Evolutionary conservation across 2,797 vertebrate species (phyloP), one percentile per base, ranked within the genome.

Genomic region (Botia kubotai): DNA sequence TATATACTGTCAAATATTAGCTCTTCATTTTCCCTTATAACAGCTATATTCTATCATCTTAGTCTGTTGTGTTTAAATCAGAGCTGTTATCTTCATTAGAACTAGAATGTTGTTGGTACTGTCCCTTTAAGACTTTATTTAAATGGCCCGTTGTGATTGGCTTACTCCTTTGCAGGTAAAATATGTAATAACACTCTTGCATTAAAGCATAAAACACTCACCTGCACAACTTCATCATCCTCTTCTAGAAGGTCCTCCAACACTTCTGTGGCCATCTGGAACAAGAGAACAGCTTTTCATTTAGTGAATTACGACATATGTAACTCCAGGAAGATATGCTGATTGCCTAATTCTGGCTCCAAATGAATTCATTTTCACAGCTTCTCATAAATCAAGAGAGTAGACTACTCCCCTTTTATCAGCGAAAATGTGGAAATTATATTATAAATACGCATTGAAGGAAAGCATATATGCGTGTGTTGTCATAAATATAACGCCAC

Each of bases 141-240:
- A 50, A 3, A 50, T 50, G 12, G 3, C 48, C 48, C 16, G 48
- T 57, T 12, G 6, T 2, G 19, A 57, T 10, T 57, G 19, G 19
- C 14, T 53, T 6, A 39, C 36, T 8, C 6, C 6, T 39, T 39
- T 8, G 36, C 36, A 39, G 36, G 36, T 39, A 3, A 58, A 58
- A 58, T 58, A 21, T 21, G 10, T 23, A 23, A 23, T 23, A 58
- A 74, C 50, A 53, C 48, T 36, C 4, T 19, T 19, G 39, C 3
- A 66, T 16, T 72, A 72, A 79, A 75, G 6, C 13, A 75, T 14
- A 76, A 19, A 75, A 17, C 19, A 23, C 91, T 92, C 88, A 95
- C 95, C 93, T 95, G 94, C 65, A 95, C 91, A 12, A 96, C 94
- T 87, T 95, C 94, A 53, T 95, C 94, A 65, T 95, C 94, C 79